Percentiles rank a stretch among this genome's conserved stretches.
These are phyloP conservation scores for Chrysomallon squamiferum DNA, from an alignment of 1,140 invertebrate genomes.

Conservation along the genomic window DNA sequence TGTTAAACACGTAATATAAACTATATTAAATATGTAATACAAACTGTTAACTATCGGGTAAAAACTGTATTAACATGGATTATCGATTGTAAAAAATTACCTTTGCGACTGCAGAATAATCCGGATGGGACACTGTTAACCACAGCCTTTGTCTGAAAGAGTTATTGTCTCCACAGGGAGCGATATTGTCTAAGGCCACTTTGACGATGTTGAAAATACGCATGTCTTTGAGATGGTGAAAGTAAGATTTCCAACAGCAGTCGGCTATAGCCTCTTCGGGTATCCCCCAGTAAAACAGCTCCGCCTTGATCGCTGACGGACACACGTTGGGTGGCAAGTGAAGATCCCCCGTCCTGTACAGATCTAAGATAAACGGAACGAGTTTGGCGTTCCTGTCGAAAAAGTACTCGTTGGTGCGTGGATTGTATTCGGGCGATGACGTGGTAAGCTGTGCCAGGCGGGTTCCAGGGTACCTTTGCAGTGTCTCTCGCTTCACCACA, in stretches of 20 bases:
- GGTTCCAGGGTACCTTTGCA: background rate
- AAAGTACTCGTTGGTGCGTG: conserved; percentile 1
- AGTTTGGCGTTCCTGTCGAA: conserved; percentile 11
- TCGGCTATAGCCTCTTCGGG: background rate
- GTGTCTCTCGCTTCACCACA: background rate
- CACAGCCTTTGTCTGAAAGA: background rate
- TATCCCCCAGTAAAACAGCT: conserved; percentile 29
- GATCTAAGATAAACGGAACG: conserved; percentile 2
- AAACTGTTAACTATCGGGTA: no score
- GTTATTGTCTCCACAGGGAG: background rate
- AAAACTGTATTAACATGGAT: background rate
- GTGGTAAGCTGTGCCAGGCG: background rate
- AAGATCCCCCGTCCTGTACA: conserved; percentile 19
- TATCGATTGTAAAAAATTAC: background rate
- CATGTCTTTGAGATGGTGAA: background rate
- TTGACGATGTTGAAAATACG: background rate
- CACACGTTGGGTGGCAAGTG: conserved; percentile 16
- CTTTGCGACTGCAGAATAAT: background rate
- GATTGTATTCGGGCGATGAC: background rate
- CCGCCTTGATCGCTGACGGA: background rate
- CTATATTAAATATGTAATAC: no score
- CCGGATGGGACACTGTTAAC: background rate
- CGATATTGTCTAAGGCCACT: background rate
- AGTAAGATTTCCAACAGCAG: conserved; percentile 10
- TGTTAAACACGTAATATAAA: no score